Evolutionary conservation across 2,797 vertebrate species (phyloP).

Genomic region (Hipposideros larvatus): DNA sequence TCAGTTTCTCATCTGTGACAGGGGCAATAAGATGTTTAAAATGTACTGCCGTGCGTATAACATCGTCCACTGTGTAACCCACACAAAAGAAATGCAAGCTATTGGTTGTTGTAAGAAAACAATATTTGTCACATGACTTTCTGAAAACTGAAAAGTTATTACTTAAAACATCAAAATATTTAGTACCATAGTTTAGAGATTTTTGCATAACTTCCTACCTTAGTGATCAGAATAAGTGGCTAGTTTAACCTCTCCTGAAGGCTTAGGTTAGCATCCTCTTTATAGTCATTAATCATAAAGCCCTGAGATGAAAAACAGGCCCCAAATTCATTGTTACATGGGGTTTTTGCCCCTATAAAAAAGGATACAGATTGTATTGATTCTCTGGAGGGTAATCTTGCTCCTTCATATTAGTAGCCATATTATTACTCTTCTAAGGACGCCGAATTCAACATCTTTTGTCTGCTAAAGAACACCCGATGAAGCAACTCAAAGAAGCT

Average conservation of each 20-base stretch:
- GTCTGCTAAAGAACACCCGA: not conserved
- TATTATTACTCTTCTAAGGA: not conserved
- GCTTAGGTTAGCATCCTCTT: not conserved
- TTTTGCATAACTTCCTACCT: not conserved
- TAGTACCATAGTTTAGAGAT: not conserved
- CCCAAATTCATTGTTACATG: not conserved
- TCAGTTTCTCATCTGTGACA: not conserved
- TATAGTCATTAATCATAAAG: not conserved
- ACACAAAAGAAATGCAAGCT: not conserved
- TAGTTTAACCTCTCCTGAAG: not conserved
- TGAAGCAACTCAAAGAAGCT: not conserved
- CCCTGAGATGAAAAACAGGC: not conserved
- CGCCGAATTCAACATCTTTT: not conserved
- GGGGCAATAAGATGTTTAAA: not conserved
- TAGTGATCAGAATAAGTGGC: not conserved
- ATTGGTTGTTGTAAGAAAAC: not conserved
- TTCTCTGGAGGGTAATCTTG: not conserved
- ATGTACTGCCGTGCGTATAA: not conserved
- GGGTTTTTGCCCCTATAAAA: not conserved
- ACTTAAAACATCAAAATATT: not conserved
- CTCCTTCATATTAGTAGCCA: not conserved
- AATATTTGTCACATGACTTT: conserved; percentile 9
- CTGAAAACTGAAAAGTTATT: not conserved
- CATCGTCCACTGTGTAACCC: not conserved
- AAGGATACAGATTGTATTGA: not conserved